phyloP scores from a whole-genome alignment of 2,888 invertebrate species.

The Temnothorax ravouxi region DNA sequence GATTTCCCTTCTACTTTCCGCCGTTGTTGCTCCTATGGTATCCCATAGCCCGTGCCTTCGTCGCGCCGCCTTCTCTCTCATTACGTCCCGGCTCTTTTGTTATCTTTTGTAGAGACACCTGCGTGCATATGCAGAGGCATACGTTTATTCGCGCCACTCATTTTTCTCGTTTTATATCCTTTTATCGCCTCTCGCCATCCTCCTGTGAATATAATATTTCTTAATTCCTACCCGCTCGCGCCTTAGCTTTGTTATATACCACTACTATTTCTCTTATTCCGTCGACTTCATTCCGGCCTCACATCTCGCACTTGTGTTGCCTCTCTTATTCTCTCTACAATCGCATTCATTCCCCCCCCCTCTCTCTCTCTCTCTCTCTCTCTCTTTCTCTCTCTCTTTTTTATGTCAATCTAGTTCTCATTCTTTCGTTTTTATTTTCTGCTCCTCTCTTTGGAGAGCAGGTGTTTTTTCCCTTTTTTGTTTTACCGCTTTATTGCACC shows the following conservation, averaged over 20 bases:
- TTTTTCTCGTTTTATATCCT: constrained; percentile 53
- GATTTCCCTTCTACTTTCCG: constrained; percentile 35
- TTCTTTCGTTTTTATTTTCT: constrained; percentile 36
- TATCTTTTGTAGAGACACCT: constrained; percentile 48
- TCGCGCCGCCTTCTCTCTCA: constrained; percentile 39
- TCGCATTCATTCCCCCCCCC: not conserved
- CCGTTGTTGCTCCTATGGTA: constrained; percentile 24
- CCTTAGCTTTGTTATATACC: constrained; percentile 45
- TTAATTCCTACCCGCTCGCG: constrained; percentile 36
- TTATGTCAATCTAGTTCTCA: constrained; percentile 39
- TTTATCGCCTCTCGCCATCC: constrained; percentile 33
- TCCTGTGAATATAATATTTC: constrained; percentile 55
- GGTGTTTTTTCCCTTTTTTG: not conserved
- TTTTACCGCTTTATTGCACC: constrained; percentile 46
- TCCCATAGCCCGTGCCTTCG: constrained; percentile 19
- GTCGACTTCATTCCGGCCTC: constrained; percentile 22
- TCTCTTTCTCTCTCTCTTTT: not conserved
- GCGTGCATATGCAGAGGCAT: constrained; percentile 42
- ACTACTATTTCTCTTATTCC: constrained; percentile 31
- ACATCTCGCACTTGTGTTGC: not conserved
- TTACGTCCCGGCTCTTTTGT: constrained; percentile 49
- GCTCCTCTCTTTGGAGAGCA: constrained; percentile 14
- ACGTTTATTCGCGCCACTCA: constrained; percentile 47
- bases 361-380: not conserved
- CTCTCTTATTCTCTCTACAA: not conserved